Conservation (phyloP, 2,113 vertebrate genomes). For the Neodon shergylaensis region DNA sequence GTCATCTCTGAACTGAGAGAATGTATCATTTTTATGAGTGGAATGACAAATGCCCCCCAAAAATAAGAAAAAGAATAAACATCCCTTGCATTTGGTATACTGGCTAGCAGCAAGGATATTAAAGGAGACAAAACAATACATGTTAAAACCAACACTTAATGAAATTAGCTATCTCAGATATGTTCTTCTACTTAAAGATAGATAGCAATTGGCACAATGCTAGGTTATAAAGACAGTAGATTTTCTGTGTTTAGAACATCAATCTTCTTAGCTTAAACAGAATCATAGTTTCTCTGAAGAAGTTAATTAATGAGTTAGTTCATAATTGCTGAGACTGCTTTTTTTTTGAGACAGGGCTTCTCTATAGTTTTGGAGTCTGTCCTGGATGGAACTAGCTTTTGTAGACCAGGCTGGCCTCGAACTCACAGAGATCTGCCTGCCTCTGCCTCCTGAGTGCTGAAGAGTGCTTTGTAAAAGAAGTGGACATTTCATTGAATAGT, state of each 20-base stretch:
- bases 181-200: conserved; percentile 32
- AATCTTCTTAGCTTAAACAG: conserved; percentile 30
- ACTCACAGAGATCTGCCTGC: too few species aligned
- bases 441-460: too few species aligned
- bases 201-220: neutral
- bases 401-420: too few species aligned
- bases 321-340: neutral
- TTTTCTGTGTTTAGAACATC: conserved; percentile 5
- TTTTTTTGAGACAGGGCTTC: neutral
- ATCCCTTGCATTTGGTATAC: neutral
- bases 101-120: neutral
- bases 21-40: neutral
- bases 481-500: conserved; percentile 29
- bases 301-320: conserved; percentile 34
- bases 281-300: conserved; percentile 36
- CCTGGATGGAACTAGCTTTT: too few species aligned
- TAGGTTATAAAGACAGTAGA: neutral
- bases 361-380: too few species aligned
- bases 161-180: neutral
- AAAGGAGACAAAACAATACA: neutral
- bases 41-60: neutral
- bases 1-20: neutral
- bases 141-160: conserved; percentile 40
- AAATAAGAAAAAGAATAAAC: neutral
- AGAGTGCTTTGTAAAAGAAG: neutral